Evolutionary conservation across 2,113 vertebrate genomes (phyloP).

Genomic region (Coptodon bakossiorum): DNA sequence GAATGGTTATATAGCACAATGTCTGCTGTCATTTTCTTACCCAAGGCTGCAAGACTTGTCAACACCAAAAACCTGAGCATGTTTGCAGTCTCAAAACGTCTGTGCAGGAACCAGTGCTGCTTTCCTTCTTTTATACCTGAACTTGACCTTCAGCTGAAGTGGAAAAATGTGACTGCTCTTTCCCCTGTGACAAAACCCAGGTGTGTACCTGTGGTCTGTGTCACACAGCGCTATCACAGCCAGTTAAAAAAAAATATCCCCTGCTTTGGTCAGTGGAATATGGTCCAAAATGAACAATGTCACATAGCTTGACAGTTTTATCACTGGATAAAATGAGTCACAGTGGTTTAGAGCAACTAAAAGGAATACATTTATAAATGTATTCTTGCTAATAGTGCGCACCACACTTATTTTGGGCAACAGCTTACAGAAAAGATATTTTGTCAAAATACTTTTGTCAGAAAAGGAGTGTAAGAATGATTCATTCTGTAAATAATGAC

Average conservation of each 20-base stretch:
- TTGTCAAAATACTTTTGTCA: not conserved
- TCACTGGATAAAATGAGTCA: not conserved
- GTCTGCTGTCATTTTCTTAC: conserved; percentile 32
- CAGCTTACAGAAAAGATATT: not conserved
- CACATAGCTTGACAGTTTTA: not conserved
- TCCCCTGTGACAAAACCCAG: not conserved
- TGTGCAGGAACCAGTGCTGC: not conserved
- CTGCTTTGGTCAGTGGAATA: not conserved
- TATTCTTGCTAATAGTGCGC: not conserved
- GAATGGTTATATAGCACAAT: not conserved
- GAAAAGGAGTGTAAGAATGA: not conserved
- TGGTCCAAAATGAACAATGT: not conserved
- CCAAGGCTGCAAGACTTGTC: conserved; percentile 46
- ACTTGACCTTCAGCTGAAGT: conserved; percentile 5
- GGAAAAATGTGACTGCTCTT: not conserved
- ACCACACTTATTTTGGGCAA: not conserved
- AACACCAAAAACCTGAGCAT: conserved; percentile 76
- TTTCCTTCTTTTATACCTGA: conserved; percentile 43
- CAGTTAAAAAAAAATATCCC: not conserved
- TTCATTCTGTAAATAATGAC: not conserved
- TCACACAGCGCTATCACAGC: conserved; percentile 30
- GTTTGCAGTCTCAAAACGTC: conserved; percentile 29
- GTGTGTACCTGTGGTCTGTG: conserved; percentile 40
- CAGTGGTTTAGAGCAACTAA: not conserved
- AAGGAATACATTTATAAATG: not conserved